Base-by-base conservation (phyloP, 2,797 vertebrate genomes). In the Bufotes viridis region DNA sequence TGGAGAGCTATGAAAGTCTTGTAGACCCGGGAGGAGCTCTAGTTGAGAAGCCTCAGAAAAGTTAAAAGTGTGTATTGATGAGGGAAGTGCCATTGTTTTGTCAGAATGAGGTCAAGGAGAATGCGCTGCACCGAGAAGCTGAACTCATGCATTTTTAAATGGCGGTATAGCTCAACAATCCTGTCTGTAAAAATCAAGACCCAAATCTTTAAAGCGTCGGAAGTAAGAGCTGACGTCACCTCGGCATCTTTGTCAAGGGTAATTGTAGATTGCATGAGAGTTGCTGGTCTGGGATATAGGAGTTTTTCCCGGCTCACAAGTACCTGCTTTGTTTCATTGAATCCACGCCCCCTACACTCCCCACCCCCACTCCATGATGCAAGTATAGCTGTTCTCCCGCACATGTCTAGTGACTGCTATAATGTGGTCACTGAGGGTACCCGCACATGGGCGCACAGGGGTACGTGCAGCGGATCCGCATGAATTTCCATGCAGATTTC, bases 91-190 rank as follows among this genome's bases (percentile, higher is more conserved):
- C 24, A 83, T 24, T 0, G 87, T 88, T 90, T 91, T 91, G 22
- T 91, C 89, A 89, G 86, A 89, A 69, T 85, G 88, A 49, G 83
- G 51, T 90, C 91, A 7, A 57, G 81, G 87, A 90, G 85, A 72
- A 90, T 84, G 42, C 69, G 69, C 87, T 90, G 87, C 87, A 74
- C 91, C 1, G 7, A 87, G 85, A 90, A 55, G 26, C 69, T 51
- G 51, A 65, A 70, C 80, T 86, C 80, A 78, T 65, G 63, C 72
- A 81, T 86, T 87, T 90, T 85, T 88, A 72, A 78, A 89, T 86
- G 87, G 86, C 74, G 87, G 13, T 89, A 58, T 89, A 63, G 82
- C 81, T 91, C 86, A 20, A 49, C 53, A 72, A 15, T 81, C 57
- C 53, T 85, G 84, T 78, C 84, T 78, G n/a, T 53, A 67, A 85